Evolutionary conservation across 2,797 vertebrate genomes (phyloP), one percentile per base, ranked within the genome.

Genomic region (Parauchenoglanis ngamensis): DNA sequence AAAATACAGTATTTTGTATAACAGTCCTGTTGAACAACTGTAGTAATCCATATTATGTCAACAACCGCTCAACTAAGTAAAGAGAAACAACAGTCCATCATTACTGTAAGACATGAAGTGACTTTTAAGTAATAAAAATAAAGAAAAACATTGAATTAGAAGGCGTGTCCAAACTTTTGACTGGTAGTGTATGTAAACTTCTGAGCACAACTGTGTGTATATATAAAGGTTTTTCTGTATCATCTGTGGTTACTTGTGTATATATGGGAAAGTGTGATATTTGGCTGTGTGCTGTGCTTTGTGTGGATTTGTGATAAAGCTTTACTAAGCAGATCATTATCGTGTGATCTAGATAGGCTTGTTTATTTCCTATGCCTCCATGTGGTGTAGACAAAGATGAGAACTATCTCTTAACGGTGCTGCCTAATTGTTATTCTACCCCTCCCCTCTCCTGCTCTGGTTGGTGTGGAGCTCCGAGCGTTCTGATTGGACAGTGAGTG

Each of bases 341-440:
- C 49, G 17, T 23, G 19, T 83, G 6, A 73, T 82, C 8, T 73
- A 61, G 65, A 61, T 49, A 61, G 23, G 35, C 57, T 61, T 25
- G 35, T 23, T 87, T 87, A 67, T 87, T 79, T 79, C 19, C 84
- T n/a, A 70, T 52, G 73, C n/a, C 35, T 15, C 21, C 12, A n/a
- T 57, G 15, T 77, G 57, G 57, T 84, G 73, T 70, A 84, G 81
- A 78, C 84, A 31, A 77, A 84, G 49, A 77, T 17, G 59, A 83
- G 70, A 83, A 46, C 59, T 65, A 11, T 49, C 79, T 90, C 91
- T 86, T 15, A 87, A 44, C 49, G 65, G 31, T 87, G 65, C 88
- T 67, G 40, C 78, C 82, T 91, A 89, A 92, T 93, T 94, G 87
- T 87, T 88, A 94, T 94, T 93, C 90, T 90, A 75, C 77, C 87